Evolutionary conservation across 2,797 vertebrate genomes (phyloP).

Genomic region (Eidolon dupreanum): DNA sequence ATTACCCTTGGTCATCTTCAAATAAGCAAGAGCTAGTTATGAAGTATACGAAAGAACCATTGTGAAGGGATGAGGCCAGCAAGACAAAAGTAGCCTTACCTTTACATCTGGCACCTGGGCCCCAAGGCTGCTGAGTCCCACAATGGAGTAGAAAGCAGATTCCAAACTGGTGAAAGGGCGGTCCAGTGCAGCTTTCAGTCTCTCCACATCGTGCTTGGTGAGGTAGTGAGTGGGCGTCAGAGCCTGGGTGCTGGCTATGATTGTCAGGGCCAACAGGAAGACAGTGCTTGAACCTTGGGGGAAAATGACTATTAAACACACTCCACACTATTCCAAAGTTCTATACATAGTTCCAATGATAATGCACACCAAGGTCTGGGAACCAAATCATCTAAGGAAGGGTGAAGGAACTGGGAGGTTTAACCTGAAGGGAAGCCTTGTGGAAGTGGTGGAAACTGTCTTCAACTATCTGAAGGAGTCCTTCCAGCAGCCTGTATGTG

Average conservation of each 20-base stretch:
- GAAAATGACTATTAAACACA: conserved; percentile 49
- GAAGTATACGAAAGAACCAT: background rate
- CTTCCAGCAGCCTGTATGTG: background rate
- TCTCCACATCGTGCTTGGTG: conserved; percentile 89
- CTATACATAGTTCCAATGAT: background rate
- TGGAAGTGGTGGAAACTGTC: background rate
- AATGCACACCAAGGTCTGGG: background rate
- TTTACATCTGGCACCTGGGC: conserved; percentile 88
- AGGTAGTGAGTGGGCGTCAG: conserved; percentile 93
- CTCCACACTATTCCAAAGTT: background rate
- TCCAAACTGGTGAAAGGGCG: conserved; percentile 90
- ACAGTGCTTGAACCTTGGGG: conserved; percentile 83
- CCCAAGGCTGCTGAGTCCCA: conserved; percentile 92
- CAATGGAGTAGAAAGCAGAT: conserved; percentile 92
- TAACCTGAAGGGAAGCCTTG: background rate
- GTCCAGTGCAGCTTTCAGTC: conserved; percentile 90
- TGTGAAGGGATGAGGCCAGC: background rate
- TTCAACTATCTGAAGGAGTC: background rate
- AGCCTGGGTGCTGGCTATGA: conserved; percentile 86
- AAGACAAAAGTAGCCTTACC: conserved; percentile 82
- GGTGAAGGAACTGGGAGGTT: background rate
- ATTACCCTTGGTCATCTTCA: background rate
- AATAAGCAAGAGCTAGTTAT: background rate
- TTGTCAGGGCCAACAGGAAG: conserved; percentile 85
- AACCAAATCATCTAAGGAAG: background rate